Percentiles rank a stretch among this genome's conserved stretches.
phyloP scores from a whole-genome alignment of 1,140 invertebrate genomes.

The Mya arenaria region DNA sequence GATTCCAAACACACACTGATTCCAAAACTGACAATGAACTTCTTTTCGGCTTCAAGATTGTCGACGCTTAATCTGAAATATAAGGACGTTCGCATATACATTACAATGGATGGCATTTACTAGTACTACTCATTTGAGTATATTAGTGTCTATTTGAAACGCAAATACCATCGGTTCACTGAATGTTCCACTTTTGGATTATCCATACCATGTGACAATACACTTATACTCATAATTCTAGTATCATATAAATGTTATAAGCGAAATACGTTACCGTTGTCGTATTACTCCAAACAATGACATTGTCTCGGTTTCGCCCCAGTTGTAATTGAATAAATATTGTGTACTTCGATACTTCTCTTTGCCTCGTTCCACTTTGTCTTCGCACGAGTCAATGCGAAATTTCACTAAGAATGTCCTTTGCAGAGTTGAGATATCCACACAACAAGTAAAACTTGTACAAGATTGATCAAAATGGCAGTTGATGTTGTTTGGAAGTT shows the following conservation, averaged over 20 bases:
- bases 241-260: too few relatives aligned
- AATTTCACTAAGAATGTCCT: neutral
- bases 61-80: conserved; percentile 7
- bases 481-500: neutral
- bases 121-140: too few relatives aligned
- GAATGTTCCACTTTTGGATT: neutral
- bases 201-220: neutral
- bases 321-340: conserved; percentile 36
- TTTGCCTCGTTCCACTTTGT: neutral
- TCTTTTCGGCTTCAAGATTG: conserved; percentile 35
- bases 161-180: neutral
- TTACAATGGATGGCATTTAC: too few relatives aligned
- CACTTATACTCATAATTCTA: neutral
- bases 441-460: conserved; percentile 7
- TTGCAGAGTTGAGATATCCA: neutral
- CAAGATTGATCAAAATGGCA: neutral
- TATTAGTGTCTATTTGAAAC: neutral
- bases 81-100: neutral
- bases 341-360: conserved; percentile 3
- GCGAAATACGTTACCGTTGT: conserved; percentile 27
- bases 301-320: conserved; percentile 24
- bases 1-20: conserved; percentile 47
- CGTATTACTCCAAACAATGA: conserved; percentile 10
- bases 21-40: conserved; percentile 48
- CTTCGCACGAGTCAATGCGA: neutral